These are phyloP conservation scores for Eublepharis macularius DNA, from an alignment of 2,113 vertebrate genomes.

Conservation along the genomic window DNA sequence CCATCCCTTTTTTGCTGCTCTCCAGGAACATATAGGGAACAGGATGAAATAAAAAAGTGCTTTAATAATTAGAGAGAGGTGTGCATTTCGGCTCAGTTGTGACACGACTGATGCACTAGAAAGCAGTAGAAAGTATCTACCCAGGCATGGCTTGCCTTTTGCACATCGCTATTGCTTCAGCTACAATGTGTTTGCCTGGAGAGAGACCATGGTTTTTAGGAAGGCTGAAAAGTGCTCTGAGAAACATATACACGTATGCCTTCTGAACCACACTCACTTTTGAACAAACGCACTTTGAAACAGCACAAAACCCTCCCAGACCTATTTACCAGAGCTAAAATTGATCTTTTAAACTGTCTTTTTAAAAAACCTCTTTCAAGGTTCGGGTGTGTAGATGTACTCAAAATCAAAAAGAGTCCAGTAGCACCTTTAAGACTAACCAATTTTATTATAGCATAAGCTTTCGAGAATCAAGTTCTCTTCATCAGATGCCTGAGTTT, in stretches of 20 bases:
- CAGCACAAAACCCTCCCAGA: not conserved
- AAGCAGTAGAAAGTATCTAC: not conserved
- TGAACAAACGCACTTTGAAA: not conserved
- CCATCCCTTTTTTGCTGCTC: not conserved
- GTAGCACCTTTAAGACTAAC: no score
- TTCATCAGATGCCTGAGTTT: no score
- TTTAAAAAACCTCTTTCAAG: not conserved
- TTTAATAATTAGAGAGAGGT: not conserved
- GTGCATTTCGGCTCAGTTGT: not conserved
- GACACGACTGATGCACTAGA: not conserved
- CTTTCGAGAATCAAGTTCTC: no score
- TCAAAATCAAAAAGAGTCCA: no score
- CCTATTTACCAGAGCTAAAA: not conserved
- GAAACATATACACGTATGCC: not conserved
- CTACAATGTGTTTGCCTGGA: not conserved
- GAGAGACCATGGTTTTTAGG: not conserved
- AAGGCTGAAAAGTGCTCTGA: not conserved
- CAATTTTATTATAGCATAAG: no score
- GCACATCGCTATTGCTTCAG: not conserved
- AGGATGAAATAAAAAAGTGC: slow-evolving; percentile 10
- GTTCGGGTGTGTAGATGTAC: not conserved
- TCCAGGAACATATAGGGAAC: slow-evolving; percentile 9
- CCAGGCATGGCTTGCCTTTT: not conserved
- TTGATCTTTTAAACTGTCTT: no score
- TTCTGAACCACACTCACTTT: not conserved